Evolutionary conservation across 2,113 vertebrate species (phyloP).

Genomic region (Neodon shergylaensis): DNA sequence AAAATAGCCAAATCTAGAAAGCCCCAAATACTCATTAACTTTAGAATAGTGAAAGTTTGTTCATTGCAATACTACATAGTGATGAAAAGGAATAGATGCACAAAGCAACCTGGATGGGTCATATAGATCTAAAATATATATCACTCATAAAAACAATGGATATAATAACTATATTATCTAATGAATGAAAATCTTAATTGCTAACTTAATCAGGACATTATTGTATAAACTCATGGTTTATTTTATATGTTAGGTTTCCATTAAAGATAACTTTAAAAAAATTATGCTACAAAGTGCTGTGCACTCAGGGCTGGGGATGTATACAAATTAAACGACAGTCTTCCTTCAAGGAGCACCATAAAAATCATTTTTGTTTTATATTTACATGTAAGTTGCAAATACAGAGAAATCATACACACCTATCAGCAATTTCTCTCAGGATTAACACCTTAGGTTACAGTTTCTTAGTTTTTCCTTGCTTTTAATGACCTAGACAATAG

Average conservation of each 20-base stretch:
- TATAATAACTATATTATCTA: neutral
- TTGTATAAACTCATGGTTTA: neutral
- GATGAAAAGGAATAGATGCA: conserved; percentile 34
- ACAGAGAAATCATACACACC: neutral
- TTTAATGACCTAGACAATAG: conserved; percentile 4
- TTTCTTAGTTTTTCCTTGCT: neutral
- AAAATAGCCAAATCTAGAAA: conserved; percentile 54
- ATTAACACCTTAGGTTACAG: conserved; percentile 24
- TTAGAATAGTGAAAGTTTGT: conserved; percentile 25
- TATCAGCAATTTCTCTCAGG: neutral
- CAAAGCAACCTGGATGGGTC: conserved; percentile 40
- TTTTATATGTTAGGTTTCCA: conserved; percentile 14
- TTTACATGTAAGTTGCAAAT: neutral
- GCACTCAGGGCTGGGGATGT: neutral
- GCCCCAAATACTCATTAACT: conserved; percentile 9
- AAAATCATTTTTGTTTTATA: conserved; percentile 7
- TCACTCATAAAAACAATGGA: conserved; percentile 39
- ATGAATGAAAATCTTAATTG: conserved; percentile 29
- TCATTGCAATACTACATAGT: neutral
- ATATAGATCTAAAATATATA: neutral
- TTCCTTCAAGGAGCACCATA: neutral
- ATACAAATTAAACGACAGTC: neutral
- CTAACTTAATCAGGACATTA: neutral
- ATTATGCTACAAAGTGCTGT: neutral
- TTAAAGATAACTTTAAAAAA: conserved; percentile 23